phyloP scores from a whole-genome alignment of 2,113 vertebrate genomes.

The Apodemus speciosus region DNA sequence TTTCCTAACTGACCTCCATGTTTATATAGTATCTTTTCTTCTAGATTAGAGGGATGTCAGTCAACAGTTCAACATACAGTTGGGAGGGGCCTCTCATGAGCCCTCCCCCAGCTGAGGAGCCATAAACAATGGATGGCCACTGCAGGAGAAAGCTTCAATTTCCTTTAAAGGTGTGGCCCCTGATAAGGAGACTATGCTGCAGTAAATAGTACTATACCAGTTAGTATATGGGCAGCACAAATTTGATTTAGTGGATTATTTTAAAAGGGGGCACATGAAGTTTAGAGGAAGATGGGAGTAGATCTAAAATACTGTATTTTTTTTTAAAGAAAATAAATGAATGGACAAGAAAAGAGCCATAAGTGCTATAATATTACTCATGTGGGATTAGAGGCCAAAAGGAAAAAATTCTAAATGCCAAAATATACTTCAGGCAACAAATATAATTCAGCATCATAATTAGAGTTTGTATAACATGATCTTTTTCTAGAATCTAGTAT shows the following conservation, averaged over 20 bases:
- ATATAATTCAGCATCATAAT: neutral
- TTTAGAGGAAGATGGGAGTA: neutral
- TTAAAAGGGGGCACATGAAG: neutral
- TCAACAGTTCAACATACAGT: neutral
- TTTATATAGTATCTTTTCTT: neutral
- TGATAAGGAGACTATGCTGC: neutral
- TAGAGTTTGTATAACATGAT: neutral
- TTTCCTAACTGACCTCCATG: neutral
- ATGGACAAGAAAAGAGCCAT: neutral
- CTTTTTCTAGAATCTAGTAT: neutral
- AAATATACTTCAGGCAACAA: neutral
- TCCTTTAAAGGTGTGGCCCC: neutral
- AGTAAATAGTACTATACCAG: neutral
- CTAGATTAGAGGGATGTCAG: neutral
- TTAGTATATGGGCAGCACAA: neutral
- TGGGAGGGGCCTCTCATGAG: neutral
- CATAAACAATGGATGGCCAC: neutral
- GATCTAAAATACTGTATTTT: neutral
- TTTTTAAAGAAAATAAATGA: neutral
- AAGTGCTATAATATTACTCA: neutral
- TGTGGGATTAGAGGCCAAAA: slow-evolving; percentile 1
- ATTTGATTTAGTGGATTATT: neutral
- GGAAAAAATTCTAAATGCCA: neutral
- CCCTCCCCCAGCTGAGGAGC: neutral
- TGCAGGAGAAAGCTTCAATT: neutral